Percentiles rank a stretch among this genome's conserved stretches.
Evolutionary conservation across 1,140 invertebrate genomes (phyloP).

Genomic region (Procambarus clarkii): DNA sequence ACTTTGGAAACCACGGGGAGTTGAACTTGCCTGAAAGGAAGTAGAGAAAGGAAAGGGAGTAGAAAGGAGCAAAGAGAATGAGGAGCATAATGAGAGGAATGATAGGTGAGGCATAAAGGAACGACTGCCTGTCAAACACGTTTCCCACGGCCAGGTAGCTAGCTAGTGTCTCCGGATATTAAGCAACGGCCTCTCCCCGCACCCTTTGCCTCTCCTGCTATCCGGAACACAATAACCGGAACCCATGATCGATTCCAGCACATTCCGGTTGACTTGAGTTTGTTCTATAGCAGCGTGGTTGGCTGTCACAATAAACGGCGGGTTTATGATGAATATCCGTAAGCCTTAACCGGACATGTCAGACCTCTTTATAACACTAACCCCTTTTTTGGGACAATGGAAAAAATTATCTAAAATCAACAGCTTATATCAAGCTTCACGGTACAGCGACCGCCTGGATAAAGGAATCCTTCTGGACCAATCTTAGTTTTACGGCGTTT

Average conservation of each 20-base stretch:
- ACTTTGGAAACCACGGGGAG: no score
- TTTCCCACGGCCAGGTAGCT: slow-evolving; percentile 30
- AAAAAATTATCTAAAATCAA: no score
- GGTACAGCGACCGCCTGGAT: no score
- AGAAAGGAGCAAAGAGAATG: neutral
- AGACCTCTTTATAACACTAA: no score
- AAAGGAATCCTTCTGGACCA: no score
- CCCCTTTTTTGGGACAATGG: no score
- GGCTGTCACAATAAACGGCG: neutral
- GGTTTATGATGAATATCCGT: neutral
- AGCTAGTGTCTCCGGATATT: neutral
- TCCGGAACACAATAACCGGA: slow-evolving; percentile 13
- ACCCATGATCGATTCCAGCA: neutral
- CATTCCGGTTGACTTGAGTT: slow-evolving; percentile 8
- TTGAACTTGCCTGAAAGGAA: neutral
- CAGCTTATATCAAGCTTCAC: no score
- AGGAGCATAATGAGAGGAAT: neutral
- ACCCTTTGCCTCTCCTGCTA: neutral
- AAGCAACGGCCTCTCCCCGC: neutral
- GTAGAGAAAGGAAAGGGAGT: neutral
- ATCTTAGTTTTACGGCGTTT: no score
- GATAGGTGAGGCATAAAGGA: no score
- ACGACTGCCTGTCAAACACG: no score
- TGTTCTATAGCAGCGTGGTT: neutral
- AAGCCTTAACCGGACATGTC: neutral